Conservation (phyloP, 2,113 vertebrate species). For the Scomber japonicus region DNA sequence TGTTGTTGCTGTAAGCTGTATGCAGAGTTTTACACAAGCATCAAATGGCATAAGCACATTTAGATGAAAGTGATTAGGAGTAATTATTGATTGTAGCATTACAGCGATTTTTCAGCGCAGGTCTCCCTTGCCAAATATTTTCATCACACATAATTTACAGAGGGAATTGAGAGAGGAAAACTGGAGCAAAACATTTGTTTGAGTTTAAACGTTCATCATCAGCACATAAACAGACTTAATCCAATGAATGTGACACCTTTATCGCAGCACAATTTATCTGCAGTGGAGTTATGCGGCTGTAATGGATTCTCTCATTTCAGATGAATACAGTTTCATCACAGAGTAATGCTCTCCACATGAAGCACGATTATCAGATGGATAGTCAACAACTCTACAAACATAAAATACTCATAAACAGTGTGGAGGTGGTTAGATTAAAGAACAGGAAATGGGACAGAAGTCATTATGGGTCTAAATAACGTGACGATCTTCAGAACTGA, state of each 20-base stretch:
- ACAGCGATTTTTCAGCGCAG: conserved; percentile 19
- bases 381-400: conserved; percentile 8
- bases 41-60: conserved; percentile 13
- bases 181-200: conserved; percentile 8
- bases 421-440: conserved; percentile 4
- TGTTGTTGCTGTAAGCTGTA: not conserved
- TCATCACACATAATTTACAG: conserved; percentile 39
- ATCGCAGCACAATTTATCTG: conserved; percentile 48
- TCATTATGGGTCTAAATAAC: conserved; percentile 12
- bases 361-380: conserved; percentile 37
- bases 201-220: conserved; percentile 28
- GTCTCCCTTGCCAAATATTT: conserved; percentile 34
- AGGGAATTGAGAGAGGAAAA: not conserved
- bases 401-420: conserved; percentile 11
- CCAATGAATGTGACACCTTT: conserved; percentile 40
- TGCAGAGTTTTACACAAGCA: not conserved
- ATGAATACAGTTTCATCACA: conserved; percentile 33
- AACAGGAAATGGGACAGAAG: conserved; percentile 19
- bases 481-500: conserved; percentile 7
- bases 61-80: conserved; percentile 15
- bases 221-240: conserved; percentile 49
- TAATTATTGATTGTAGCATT: conserved; percentile 26
- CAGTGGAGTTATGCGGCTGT: conserved; percentile 18
- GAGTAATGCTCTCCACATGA: conserved; percentile 37
- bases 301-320: conserved; percentile 47